Base-by-base conservation (phyloP, 2,113 vertebrate species). In the Copsychus sechellarum region DNA sequence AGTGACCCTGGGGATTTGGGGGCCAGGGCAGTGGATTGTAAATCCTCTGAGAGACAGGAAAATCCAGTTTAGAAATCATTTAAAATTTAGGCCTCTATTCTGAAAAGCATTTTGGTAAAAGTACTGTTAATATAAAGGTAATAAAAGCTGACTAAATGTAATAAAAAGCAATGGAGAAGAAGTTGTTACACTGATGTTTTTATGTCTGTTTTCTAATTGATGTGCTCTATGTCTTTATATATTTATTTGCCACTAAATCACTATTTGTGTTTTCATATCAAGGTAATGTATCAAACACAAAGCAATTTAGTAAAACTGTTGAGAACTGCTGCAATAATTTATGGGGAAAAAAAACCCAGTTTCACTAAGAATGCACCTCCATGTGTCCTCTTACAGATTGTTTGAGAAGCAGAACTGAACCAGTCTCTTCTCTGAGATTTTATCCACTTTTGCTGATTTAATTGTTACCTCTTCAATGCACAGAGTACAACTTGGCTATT, bases 291-390 rank as follows among this genome's bases (percentile, higher is more conserved):
- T 51, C 17, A 51, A 64, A 66, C 38, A 45, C 36, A 71, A 71
- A 71, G 34, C 11, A 4, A 28, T 79, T 83, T 56, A 67, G 7
- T 61, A 73, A 77, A 72, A 25, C 16, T 78, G 17, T 33, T 64
- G 57, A 81, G 51, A 56, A 12, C 36, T 90, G 22, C 53, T 67
- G 12, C 42, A 45, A 2, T 77, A 57, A 38, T 4, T 69, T 69
- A 14, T 0, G 0, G 42, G 36, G 6, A 14, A 50, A 38, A 80
- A 43, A 81, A 43, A 1, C 8, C 3, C 3, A 18, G 8, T 87
- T 93, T 84, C 24, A 18, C 28, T 48, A 19, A 45, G 31, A 64
- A 42, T 67, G 7, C 22, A 16, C 3, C 19, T 70, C 3, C 17
- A 0, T 73, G 47, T 62, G 14, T 53, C 10, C 10, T 56, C 7